Evolutionary conservation across 53 echinoderm and acorn worm genomes (phyloP).

Genomic region (Antedon mediterranea): DNA sequence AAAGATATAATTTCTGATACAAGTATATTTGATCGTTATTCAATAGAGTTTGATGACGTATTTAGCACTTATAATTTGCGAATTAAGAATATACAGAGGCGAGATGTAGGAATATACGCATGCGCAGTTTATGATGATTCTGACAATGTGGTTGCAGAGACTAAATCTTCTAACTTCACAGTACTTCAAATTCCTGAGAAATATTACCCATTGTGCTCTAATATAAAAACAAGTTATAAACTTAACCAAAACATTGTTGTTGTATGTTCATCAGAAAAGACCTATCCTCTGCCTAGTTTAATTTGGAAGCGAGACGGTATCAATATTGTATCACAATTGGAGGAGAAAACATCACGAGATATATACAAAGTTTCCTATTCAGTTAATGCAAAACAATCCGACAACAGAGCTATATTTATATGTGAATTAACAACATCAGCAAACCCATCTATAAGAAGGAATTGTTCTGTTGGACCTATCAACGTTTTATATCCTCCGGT

Average conservation of each 20-base stretch:
- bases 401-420: background rate
- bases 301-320: background rate
- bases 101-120: background rate
- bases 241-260: background rate
- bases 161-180: background rate
- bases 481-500: background rate
- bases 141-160: background rate
- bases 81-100: background rate
- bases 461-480: background rate
- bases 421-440: background rate
- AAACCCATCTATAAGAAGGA: background rate
- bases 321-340: background rate
- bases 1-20: background rate
- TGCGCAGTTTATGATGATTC: background rate
- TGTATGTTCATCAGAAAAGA: background rate
- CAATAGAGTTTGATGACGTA: background rate
- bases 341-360: too few species aligned
- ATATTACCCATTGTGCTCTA: background rate
- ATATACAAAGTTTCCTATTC: background rate
- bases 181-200: background rate
- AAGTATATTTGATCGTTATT: background rate
- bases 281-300: background rate
- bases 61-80: background rate
- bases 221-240: background rate
- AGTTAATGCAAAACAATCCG: background rate